Percentiles rank a stretch among this genome's conserved stretches.
phyloP scores from a whole-genome alignment of 2,113 vertebrate genomes.

The Zapornia atra region DNA sequence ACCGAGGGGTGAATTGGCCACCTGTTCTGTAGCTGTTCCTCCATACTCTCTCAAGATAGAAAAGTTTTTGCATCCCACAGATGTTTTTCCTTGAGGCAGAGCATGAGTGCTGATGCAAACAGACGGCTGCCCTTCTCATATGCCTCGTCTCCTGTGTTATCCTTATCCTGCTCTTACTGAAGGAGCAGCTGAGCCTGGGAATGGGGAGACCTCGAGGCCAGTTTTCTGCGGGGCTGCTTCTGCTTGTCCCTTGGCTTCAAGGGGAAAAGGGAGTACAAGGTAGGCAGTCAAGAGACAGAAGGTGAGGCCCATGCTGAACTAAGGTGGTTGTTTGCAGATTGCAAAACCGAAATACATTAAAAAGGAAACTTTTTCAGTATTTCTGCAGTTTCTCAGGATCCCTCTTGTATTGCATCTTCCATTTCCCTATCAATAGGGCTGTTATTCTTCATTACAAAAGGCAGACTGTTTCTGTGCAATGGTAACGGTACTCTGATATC shows the following conservation, averaged over 20 bases:
- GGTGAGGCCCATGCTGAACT: background rate
- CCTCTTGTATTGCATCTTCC: background rate
- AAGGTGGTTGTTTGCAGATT: background rate
- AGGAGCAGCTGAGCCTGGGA: background rate
- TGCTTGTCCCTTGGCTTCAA: background rate
- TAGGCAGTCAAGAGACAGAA: background rate
- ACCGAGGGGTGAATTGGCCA: background rate
- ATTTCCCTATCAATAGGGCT: background rate
- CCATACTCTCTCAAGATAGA: background rate
- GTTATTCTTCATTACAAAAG: background rate
- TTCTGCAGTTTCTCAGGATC: background rate
- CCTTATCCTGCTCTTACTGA: background rate
- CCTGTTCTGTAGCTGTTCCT: background rate
- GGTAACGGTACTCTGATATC: background rate
- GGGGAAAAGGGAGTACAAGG: background rate
- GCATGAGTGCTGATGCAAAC: background rate
- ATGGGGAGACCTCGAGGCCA: background rate
- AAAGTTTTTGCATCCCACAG: background rate
- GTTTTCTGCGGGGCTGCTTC: accelerated
- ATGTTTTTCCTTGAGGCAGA: background rate
- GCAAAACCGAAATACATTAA: background rate
- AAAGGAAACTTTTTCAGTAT: background rate
- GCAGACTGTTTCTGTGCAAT: background rate
- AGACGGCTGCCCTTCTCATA: background rate
- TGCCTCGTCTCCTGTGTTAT: accelerated